Base-by-base conservation (phyloP, 2,113 vertebrate genomes). In the Rutilus rutilus region DNA sequence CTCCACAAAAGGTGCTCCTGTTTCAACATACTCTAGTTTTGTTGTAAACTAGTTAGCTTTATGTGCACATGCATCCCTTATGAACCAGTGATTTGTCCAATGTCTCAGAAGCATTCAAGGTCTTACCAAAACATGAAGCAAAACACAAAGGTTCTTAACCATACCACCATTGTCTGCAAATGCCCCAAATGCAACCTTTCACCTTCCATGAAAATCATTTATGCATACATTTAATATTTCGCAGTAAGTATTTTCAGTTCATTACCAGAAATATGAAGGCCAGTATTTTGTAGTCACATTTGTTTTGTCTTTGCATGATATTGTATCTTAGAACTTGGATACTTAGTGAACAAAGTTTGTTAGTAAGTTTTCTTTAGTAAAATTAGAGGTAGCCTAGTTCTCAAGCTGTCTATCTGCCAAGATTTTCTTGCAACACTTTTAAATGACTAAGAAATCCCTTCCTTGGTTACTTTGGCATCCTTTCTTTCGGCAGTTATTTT, bases 61-160 rank as follows among this genome's bases (percentile, higher is more conserved):
- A 71, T 76, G 64, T 78, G 86, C 82, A 90, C 89, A 90, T 90
- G 88, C 90, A 92, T 78, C 90, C 86, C 90, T 91, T 85, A 90
- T 90, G 90, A 84, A 65, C 82, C 60, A 69, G 86, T 90, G 89
- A 88, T 85, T 91, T 92, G 87, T 89, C 90, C 92, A 93, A 93
- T 87, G 94, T 95, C 89, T 93, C 92, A 94, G 93, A 95, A 95
- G 94, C 94, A 95, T 95, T 91, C 90, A 92, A 92, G 85, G 91
- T 92, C 90, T 91, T 90, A 5, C n/a, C 62, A 54, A 86, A 86
- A 87, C 52, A 91, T 92, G 60, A 92, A 90, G 90, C 88, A 90
- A 92, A 93, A 92, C 93, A 94, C 93, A 89, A 91, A 88, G 57
- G 78, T 82, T 86, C 90, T 85, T 88, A 91, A 90, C 90, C 87